A percentile compares a stretch with the other conserved stretches of the same genome.
Evolutionary conservation across 2,888 invertebrate genomes (phyloP).

Genomic region (Glaucopsyche alexis): DNA sequence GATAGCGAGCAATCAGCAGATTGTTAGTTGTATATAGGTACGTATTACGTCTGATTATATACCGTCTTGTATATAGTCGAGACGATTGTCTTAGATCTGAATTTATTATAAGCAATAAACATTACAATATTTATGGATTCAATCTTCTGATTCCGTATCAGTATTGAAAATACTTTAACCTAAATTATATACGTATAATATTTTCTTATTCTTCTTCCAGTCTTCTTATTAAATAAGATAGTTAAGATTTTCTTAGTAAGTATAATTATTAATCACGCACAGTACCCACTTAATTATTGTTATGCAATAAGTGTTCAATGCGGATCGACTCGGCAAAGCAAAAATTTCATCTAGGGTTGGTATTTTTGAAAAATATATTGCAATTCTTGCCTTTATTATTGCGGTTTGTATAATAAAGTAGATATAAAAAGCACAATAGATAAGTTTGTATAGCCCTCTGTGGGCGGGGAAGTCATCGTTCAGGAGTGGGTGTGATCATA

Average conservation of each 20-base stretch:
- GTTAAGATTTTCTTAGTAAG: too few species aligned
- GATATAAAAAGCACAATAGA: slow-evolving; percentile 16
- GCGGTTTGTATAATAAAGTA: slow-evolving; percentile 4
- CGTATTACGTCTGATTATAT: not conserved
- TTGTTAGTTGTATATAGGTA: not conserved
- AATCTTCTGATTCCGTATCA: too few species aligned
- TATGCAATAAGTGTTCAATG: too few species aligned
- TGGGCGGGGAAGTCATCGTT: slow-evolving; percentile 56
- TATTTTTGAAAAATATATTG: not conserved
- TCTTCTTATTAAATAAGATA: too few species aligned
- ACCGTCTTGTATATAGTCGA: not conserved
- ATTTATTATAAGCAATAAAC: not conserved
- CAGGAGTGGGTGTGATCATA: slow-evolving; percentile 64
- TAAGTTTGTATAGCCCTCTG: slow-evolving; percentile 32
- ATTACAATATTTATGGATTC: too few species aligned
- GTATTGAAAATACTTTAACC: not conserved
- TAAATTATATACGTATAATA: not conserved
- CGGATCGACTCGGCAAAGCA: too few species aligned
- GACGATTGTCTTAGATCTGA: not conserved
- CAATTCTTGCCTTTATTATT: not conserved
- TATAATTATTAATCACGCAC: too few species aligned
- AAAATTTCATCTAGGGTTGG: too few species aligned
- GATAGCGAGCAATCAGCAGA: slow-evolving; percentile 21
- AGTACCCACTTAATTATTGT: too few species aligned
- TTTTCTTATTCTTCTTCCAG: too few species aligned